Evolutionary conservation across 2,888 invertebrate species (phyloP), one percentile per base, ranked within the genome.

Genomic region (Conistra vaccinii): DNA sequence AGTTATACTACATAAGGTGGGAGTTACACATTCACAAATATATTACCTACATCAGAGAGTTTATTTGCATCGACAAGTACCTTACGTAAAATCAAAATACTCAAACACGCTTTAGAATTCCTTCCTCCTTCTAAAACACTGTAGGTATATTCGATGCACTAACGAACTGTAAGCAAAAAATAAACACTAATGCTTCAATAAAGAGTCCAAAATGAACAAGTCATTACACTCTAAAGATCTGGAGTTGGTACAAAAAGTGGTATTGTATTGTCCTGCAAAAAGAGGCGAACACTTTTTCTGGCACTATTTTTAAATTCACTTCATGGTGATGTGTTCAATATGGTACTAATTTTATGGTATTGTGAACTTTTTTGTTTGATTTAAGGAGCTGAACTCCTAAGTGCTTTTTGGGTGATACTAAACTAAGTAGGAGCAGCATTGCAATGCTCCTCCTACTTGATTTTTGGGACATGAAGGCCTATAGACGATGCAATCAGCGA

Each of bases 161-260:
- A 60, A 45, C 29, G 17, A 58, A 60, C 4, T 78, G 2, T 23
- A 3, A n/a, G 17, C 12, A 67, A 80, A 76, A 80, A 32, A 75
- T 23, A 14, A 55, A 29, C 35, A 45, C 51, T 76, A 80, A 69
- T 81, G 48, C 26, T 23, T 58, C 17, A 14, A 60, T 51, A 69
- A 45, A 66, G 35, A 45, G 29, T 14, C 9, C 7, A 48, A 77
- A 51, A 78, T 55, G 23, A 66, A 55, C 39, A 32, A 76, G 76
- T 62, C 69, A 66, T 61, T 55, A 57, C 29, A 10, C n/a, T 61
- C 2, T 42, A n/a, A 39, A 69, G 62, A 48, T 42, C 42, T 69
- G 32, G 17, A 66, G 39, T n/a, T 6, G 10, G 9, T 35, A 62
- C 57, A 80, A 81, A 69, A 75, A 75, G 29, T 66, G 7, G 14